Conservation (phyloP, 2,113 vertebrate species). For the Platichthys stellatus region DNA sequence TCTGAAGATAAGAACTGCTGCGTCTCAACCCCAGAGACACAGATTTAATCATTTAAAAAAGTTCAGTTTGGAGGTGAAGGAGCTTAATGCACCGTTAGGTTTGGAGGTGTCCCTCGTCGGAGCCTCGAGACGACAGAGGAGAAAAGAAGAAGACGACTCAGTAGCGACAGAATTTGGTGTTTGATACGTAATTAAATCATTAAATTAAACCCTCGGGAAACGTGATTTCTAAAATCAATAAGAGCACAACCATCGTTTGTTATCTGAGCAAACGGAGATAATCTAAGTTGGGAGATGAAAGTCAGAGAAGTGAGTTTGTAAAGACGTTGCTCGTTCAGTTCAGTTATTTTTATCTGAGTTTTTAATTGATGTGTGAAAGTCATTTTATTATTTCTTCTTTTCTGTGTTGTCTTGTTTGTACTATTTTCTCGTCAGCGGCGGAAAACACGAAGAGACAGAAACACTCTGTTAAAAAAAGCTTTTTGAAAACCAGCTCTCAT, state of each 20-base stretch:
- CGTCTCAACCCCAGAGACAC: slow-evolving; percentile 3
- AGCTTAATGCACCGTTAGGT: not conserved
- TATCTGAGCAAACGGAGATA: too few relatives aligned
- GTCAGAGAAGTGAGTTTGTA: too few relatives aligned
- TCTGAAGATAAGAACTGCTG: not conserved
- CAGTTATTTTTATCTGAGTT: too few relatives aligned
- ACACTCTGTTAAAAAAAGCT: too few relatives aligned
- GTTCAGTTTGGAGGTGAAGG: slow-evolving; percentile 11
- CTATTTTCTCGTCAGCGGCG: too few relatives aligned
- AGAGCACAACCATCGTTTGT: not conserved
- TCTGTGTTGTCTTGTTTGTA: too few relatives aligned
- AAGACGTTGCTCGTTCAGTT: too few relatives aligned
- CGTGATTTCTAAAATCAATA: not conserved
- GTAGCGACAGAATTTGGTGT: slow-evolving; percentile 12
- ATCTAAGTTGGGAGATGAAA: not conserved
- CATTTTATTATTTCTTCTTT: too few relatives aligned
- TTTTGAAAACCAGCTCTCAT: too few relatives aligned
- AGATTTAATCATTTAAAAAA: slow-evolving; percentile 10
- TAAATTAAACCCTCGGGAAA: slow-evolving; percentile 3
- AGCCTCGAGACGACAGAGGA: slow-evolving; percentile 12
- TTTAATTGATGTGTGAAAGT: too few relatives aligned
- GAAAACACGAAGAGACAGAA: too few relatives aligned
- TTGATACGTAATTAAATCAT: slow-evolving; percentile 12
- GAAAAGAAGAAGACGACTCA: not conserved
- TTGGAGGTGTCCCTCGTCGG: not conserved